Evolutionary conservation across 1,140 invertebrate genomes (phyloP).

Genomic region (Drosophila chauvacae): DNA sequence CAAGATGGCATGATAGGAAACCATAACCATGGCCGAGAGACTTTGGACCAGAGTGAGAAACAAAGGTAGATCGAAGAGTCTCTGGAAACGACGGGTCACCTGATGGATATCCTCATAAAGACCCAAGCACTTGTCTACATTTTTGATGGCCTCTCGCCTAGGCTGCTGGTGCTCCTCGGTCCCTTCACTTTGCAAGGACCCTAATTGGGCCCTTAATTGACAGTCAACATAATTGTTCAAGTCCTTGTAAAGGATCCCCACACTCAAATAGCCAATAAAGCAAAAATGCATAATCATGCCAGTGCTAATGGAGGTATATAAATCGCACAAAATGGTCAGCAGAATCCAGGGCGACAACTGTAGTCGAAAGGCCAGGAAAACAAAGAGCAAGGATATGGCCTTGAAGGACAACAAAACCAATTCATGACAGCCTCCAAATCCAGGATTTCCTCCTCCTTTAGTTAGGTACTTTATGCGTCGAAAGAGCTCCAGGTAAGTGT

Average conservation of each 20-base stretch:
- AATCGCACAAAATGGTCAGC: conserved; percentile 1
- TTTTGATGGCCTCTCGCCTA: background rate
- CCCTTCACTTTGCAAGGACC: background rate
- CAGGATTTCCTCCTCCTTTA: background rate
- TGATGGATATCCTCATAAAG: conserved; percentile 58
- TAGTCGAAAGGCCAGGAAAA: background rate
- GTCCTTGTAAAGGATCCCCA: conserved; percentile 50
- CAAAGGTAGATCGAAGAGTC: conserved; percentile 51
- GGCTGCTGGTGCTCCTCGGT: conserved; percentile 1
- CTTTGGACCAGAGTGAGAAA: conserved; percentile 35
- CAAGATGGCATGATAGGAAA: conserved; percentile 37
- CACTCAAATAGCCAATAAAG: conserved; percentile 58
- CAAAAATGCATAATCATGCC: conserved; percentile 39
- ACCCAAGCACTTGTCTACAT: conserved; percentile 51
- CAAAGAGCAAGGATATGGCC: conserved; percentile 17
- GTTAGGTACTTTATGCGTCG: conserved; percentile 7
- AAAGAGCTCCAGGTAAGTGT: conserved; percentile 44
- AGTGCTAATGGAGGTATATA: conserved; percentile 21
- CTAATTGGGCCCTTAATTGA: conserved; percentile 30
- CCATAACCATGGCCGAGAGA: conserved; percentile 32
- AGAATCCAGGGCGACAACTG: background rate
- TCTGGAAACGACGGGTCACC: conserved; percentile 29
- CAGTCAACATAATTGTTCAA: conserved; percentile 51
- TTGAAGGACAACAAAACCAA: conserved; percentile 33
- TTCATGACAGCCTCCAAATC: conserved; percentile 40